Percentiles rank a stretch among this genome's conserved stretches.
Evolutionary conservation across 2,113 vertebrate genomes (phyloP).

Genomic region (Beaufortia kweichowensis): DNA sequence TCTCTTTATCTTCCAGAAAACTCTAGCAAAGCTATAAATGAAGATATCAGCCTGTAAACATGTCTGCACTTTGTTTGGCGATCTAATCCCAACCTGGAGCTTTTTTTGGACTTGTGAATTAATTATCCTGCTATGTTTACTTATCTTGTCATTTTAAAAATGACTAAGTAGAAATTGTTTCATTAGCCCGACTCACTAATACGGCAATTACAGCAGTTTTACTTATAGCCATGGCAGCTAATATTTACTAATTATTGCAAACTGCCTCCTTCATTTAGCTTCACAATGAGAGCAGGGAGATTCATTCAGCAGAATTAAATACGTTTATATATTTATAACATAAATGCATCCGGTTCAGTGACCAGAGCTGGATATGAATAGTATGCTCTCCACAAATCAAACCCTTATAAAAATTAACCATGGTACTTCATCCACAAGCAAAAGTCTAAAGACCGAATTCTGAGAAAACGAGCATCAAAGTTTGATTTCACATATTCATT

Average conservation of each 20-base stretch:
- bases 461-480: too few relatives aligned
- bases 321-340: conserved; percentile 5
- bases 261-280: not conserved
- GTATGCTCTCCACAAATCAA: too few relatives aligned
- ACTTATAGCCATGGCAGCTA: not conserved
- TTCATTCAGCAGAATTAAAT: not conserved
- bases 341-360: not conserved
- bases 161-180: not conserved
- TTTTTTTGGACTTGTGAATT: not conserved
- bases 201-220: not conserved
- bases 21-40: too few relatives aligned
- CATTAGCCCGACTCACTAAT: not conserved
- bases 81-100: not conserved
- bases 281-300: conserved; percentile 5
- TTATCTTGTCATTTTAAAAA: not conserved
- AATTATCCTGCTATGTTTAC: not conserved
- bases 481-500: too few relatives aligned
- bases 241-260: conserved; percentile 16
- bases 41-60: conserved; percentile 43
- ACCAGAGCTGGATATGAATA: conserved; percentile 8
- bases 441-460: too few relatives aligned
- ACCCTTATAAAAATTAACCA: conserved; percentile 3
- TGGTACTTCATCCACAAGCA: not conserved
- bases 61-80: not conserved
- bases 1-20: conserved; percentile 59